Base-by-base conservation (phyloP, 2,888 invertebrate species). In the Myathropa florea region DNA sequence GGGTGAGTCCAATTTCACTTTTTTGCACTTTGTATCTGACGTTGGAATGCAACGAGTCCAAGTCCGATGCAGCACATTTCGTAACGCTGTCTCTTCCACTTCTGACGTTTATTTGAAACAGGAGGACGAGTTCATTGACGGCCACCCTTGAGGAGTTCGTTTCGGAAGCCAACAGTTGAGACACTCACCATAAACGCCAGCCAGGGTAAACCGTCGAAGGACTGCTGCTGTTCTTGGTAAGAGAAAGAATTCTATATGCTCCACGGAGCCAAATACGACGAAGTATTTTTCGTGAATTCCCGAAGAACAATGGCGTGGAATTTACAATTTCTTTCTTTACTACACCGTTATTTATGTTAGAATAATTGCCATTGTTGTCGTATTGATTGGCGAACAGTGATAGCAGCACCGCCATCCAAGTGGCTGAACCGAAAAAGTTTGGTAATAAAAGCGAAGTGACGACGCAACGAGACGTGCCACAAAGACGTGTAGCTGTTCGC, bases 301-400 rank as follows among this genome's bases (percentile, higher is more conserved):
- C 14, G 71, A 28, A 53, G 53, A 71, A 82, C 77, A 82, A 82
- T 71, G 33, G 65, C 10, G 24, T 60, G 72, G 33, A 83, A 79
- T 83, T 78, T 57, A 24, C 57, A 76, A 83, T 78, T 78, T 46
- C 36, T 36, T 73, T 73, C 65, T n/a, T n/a, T n/a, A 14, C 39
- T 59, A 57, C 60, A 75, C 55, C 28, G 73, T 76, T 83, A 70
- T 83, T 83, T 83, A 78, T 79, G 73, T 63, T 67, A 61, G 39
- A 76, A 76, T 84, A 72, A 84, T 76, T 84, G 84, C 75, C 80
- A 80, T 84, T 84, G 80, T 84, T 71, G 80, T 84, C 76, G 76
- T 67, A 72, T 65, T 80, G 80, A 76, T 76, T 84, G 83, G 64
- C 55, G 12, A 39, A 55, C 26, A 23, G 46, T 30, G 60, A n/a